Evolutionary conservation across 2,888 invertebrate species (phyloP), one percentile per base, ranked within the genome.

Genomic region (Dione vanillae): DNA sequence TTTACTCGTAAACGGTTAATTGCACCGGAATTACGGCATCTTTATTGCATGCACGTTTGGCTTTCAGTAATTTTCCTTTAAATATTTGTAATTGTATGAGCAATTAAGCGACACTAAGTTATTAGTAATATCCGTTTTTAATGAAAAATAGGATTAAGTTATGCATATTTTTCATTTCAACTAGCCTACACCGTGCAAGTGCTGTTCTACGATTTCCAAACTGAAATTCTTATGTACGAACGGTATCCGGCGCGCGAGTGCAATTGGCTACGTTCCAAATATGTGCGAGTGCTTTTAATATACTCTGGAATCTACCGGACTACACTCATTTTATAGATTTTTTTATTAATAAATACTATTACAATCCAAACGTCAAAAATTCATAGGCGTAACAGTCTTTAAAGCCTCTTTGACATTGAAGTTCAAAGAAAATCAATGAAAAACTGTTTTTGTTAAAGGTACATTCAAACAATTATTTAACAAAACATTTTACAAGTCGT

Each of bases 231-330:
- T 76, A 73, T 75, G 76, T 75, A 80, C 81, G 82, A 78, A 77
- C 77, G 83, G 85, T 82, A 87, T 88, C 87, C 88, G 87, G 83
- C 79, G 83, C 79, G 81, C 73, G 76, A 84, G 81, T 90, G 90
- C 91, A 90, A 71, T 78, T 90, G 91, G 91, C 86, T n/a, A 16
- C 5, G 12, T 10, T 80, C 83, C 82, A 83, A 80, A 19, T 76
- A 81, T 82, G 78, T 85, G 85, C 85, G 77, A 79, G 78, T 84
- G 79, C 82, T 76, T 85, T 86, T 85, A 84, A 83, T 82, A 76
- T 80, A 77, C 78, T 82, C 81, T 83, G 87, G 86, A 86, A 85
- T 85, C 83, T 83, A 81, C 83, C 80, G 76, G 77, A 76, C 80
- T 81, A 83, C 81, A 77, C 79, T 79, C 70, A 80, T 82, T 82